Evolutionary conservation across 1,140 invertebrate species (phyloP).

Genomic region (Triops longicaudatus): DNA sequence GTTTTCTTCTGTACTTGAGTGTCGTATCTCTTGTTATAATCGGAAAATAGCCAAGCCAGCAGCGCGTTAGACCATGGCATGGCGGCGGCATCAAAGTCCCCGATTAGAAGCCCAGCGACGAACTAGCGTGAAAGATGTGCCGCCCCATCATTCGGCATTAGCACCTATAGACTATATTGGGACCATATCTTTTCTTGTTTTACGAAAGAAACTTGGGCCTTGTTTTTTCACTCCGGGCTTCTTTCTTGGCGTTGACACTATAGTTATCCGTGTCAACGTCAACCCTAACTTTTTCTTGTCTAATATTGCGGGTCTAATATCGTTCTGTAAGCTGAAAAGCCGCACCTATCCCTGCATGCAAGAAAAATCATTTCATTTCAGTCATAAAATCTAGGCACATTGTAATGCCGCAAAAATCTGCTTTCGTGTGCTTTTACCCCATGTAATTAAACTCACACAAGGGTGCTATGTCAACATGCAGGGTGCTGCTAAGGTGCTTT

Average conservation of each 20-base stretch:
- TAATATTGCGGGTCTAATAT: too few species aligned
- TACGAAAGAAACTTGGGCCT: not conserved
- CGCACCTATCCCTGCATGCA: not conserved
- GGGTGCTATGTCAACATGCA: constrained; percentile 5
- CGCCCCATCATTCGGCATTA: constrained; percentile 14
- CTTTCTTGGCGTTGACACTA: not conserved
- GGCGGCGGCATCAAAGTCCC: not conserved
- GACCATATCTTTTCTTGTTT: not conserved
- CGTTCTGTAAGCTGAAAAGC: too few species aligned
- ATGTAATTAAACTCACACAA: not conserved
- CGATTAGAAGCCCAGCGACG: constrained; percentile 10
- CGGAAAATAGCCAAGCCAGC: not conserved
- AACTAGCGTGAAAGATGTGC: constrained; percentile 7
- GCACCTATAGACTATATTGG: constrained; percentile 15
- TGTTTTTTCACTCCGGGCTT: not conserved
- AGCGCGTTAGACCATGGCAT: not conserved
- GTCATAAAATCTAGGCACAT: constrained; percentile 4
- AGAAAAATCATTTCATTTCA: not conserved
- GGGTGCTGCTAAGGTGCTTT: not conserved
- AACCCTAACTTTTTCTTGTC: not conserved
- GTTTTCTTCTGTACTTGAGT: not conserved
- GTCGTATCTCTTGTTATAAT: constrained; percentile 1
- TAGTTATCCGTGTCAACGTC: not conserved
- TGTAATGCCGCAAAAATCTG: not conserved
- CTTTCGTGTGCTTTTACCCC: not conserved